Conservation (phyloP, 2,113 vertebrate species). For the Nansenia antarctica region DNA sequence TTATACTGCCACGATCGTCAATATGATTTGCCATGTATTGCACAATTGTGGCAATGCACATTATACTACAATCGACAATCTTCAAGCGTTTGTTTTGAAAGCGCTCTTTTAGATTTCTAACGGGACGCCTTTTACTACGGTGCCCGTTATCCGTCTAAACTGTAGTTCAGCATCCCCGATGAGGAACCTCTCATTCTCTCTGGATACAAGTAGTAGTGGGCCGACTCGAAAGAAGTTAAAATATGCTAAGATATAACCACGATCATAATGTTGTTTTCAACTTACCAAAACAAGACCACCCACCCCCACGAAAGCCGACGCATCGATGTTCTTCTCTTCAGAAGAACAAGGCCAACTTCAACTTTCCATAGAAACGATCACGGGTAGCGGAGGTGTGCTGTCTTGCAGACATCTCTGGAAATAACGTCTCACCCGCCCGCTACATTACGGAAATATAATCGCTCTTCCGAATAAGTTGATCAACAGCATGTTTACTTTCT, state of each 20-base stretch:
- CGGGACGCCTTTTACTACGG: neutral
- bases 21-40: neutral
- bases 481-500: neutral
- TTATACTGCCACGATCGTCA: neutral
- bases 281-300: neutral
- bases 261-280: neutral
- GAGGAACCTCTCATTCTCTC: neutral
- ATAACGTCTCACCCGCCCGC: neutral
- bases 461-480: neutral
- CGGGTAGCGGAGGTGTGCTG: constrained; percentile 37
- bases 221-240: neutral
- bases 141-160: neutral
- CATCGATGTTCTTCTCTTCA: neutral
- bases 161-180: neutral
- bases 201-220: neutral
- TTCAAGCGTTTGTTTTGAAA: neutral
- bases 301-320: neutral
- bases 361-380: constrained; percentile 41
- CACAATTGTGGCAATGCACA: neutral
- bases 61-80: neutral
- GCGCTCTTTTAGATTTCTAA: neutral
- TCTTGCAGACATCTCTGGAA: constrained; percentile 34
- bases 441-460: neutral
- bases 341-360: too few relatives aligned
- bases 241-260: too few relatives aligned